Base-by-base conservation (phyloP, 2,888 invertebrate species). In the Elysia crispata region DNA sequence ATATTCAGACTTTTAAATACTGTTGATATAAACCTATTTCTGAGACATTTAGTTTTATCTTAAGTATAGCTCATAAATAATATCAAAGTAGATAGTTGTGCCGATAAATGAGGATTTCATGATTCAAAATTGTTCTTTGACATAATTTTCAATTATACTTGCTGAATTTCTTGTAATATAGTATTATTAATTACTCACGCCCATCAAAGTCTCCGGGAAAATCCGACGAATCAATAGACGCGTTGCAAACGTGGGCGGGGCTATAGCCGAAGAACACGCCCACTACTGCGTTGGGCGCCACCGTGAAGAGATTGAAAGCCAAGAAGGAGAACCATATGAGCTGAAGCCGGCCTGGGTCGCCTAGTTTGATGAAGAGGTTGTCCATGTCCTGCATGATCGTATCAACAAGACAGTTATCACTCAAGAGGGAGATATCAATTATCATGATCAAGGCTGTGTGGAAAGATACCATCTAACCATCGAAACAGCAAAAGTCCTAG, bases 241-340 rank as follows among this genome's bases (percentile, higher is more conserved):
- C 76, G 67, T 78, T 74, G 62, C 85, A 85, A 15, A 70, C 72
- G 33, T 83, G 78, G 1, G 69, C 66, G n/a, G 81, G 79, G 15
- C 50, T 79, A 49, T 84, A 79, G 13, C 84, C 84, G 76, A 81
- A 87, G 77, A 87, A 82, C 13, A 85, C 85, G 83, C 85, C 86
- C 28, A 81, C 83, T 13, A 87, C 79, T 70, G 85, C 84, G 79
- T 86, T 86, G 28, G 86, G 82, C 13, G 84, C 80, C 20, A 85
- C 77, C 0, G 82, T 79, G n/a, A 86, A 81, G 76, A 85, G 83
- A 80, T 85, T 85, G 28, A 82, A 79, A 25, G 85, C 82, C 11
- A 87, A 79, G 20, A 85, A 77, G 25, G 84, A 20, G 69, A 83
- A 86, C 30, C 84, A 73, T 0, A 85, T 13, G 3, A 84, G 41